Evolutionary conservation across 2,113 vertebrate genomes (phyloP).

Genomic region (Tinamus guttatus): DNA sequence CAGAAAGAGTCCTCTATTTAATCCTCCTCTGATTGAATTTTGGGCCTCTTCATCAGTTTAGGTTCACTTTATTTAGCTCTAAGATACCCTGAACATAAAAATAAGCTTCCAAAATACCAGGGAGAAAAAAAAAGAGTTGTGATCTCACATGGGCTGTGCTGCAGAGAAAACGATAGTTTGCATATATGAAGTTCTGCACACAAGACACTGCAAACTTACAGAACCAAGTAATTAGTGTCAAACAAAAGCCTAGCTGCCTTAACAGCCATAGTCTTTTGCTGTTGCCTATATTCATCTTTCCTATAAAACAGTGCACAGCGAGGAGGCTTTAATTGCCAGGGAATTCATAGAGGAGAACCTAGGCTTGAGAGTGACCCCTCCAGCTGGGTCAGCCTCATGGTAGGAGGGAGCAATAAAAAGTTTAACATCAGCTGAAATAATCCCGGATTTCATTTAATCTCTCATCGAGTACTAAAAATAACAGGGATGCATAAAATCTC

Average conservation of each 20-base stretch:
- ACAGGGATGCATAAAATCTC: conserved; percentile 67
- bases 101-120: not conserved
- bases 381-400: conserved; percentile 56
- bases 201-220: not conserved
- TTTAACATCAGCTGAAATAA: conserved; percentile 72
- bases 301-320: not conserved
- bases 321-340: not conserved
- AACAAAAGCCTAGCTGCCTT: not conserved
- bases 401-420: conserved; percentile 66
- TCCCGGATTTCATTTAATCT: conserved; percentile 68
- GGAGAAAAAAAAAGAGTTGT: not conserved
- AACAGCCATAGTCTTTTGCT: not conserved
- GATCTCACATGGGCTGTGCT: not conserved
- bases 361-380: conserved; percentile 10
- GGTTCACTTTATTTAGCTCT: not conserved
- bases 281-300: not conserved
- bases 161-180: not conserved
- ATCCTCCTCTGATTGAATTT: not conserved
- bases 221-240: not conserved
- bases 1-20: not conserved
- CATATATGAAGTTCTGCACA: not conserved
- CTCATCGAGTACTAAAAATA: conserved; percentile 64
- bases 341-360: not conserved
- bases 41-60: not conserved
- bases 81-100: not conserved